A percentile compares a stretch with the other conserved stretches of the same genome.
Evolutionary conservation across 2,797 vertebrate species (phyloP).

Genomic region (Simalia tracyae): DNA sequence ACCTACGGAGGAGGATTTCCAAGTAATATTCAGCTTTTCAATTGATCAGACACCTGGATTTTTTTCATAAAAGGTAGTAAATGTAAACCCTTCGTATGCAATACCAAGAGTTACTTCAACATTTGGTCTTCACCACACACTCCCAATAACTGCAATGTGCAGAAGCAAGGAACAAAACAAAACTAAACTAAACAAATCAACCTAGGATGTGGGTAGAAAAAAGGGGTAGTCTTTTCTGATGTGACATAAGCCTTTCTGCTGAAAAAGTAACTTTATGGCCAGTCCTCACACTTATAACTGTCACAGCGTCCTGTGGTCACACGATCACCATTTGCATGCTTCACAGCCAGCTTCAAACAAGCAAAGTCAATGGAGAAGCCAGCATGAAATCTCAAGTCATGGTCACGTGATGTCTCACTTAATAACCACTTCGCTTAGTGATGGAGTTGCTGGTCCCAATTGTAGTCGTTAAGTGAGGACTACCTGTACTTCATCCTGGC

Average conservation of each 20-base stretch:
- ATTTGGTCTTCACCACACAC: not conserved
- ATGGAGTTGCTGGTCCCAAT: too few relatives aligned
- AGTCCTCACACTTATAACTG: too few relatives aligned
- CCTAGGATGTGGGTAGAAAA: not conserved
- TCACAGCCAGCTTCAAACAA: too few relatives aligned
- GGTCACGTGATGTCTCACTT: too few relatives aligned
- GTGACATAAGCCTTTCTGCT: not conserved
- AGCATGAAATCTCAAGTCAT: too few relatives aligned
- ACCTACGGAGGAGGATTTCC: not conserved
- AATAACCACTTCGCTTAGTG: too few relatives aligned
- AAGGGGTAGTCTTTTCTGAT: not conserved
- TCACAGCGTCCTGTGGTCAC: too few relatives aligned
- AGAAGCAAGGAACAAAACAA: too few relatives aligned
- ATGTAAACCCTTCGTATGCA: not conserved
- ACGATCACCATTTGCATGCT: too few relatives aligned
- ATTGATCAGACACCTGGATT: not conserved
- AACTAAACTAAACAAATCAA: not conserved
- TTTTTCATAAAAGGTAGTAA: not conserved
- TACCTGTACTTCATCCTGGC: not conserved
- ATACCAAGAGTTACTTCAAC: not conserved
- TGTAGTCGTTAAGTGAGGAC: too few relatives aligned
- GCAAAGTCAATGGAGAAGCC: too few relatives aligned
- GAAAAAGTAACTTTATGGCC: not conserved
- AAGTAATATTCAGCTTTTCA: not conserved
- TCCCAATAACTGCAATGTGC: not conserved